Evolutionary conservation across 2,797 vertebrate species (phyloP).

Genomic region (Ataeniobius toweri): DNA sequence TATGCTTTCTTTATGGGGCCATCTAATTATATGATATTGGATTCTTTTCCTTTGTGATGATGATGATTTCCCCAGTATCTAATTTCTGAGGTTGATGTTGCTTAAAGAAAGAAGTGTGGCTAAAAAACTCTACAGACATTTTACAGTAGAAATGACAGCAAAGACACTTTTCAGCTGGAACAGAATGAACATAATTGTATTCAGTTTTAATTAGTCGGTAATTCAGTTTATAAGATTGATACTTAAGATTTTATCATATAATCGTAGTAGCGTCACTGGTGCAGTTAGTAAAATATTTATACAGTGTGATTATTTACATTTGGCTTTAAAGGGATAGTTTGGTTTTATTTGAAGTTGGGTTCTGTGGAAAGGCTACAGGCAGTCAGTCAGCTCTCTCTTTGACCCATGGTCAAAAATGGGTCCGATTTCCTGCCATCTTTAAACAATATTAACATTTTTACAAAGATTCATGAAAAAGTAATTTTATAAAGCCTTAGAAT

Average conservation of each 20-base stretch:
- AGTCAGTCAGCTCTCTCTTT: background rate
- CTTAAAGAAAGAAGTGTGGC: slow-evolving; percentile 20
- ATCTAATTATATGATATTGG: slow-evolving; percentile 61
- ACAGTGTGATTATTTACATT: background rate
- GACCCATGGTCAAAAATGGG: background rate
- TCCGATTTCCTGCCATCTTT: background rate
- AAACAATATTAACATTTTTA: background rate
- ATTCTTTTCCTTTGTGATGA: slow-evolving; percentile 51
- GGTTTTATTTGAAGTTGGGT: background rate
- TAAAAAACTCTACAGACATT: slow-evolving; percentile 5
- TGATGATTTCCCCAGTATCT: slow-evolving; percentile 42
- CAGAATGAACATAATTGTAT: slow-evolving; percentile 7
- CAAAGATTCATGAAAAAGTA: background rate
- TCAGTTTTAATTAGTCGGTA: slow-evolving; percentile 17
- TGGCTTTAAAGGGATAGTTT: background rate
- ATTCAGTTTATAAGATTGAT: slow-evolving; percentile 19
- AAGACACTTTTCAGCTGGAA: slow-evolving; percentile 23
- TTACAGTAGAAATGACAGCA: slow-evolving; percentile 22
- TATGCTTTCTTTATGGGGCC: slow-evolving; percentile 45
- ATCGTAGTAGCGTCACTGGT: slow-evolving; percentile 1
- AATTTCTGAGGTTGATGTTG: slow-evolving; percentile 47
- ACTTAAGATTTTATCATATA: slow-evolving; percentile 13
- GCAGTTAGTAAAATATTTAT: slow-evolving; percentile 1
- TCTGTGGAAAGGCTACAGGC: background rate
- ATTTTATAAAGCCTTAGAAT: background rate